Base-by-base conservation (phyloP, 1,140 invertebrate species). In the Glomeris maerens region DNA sequence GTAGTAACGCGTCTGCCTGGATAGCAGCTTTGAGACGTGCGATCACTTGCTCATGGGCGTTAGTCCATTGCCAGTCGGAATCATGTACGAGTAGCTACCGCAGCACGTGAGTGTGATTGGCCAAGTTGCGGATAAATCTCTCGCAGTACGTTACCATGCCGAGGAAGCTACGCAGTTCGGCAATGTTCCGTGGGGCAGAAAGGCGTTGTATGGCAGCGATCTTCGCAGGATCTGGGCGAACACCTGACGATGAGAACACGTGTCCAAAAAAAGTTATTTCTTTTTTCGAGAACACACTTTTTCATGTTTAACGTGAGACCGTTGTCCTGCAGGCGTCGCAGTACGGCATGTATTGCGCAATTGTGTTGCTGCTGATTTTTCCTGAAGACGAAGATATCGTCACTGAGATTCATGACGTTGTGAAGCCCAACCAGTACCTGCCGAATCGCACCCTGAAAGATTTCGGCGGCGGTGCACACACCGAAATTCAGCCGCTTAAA, bases 101-200 rank as follows among this genome's bases (percentile, higher is more conserved):
- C 10, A 66, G 22, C 2, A 61, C 63, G 5, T 42, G 48, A 2
- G 58, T 52, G 14, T 62, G 58, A 26, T 47, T 52, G 14, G 60
- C 53, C 61, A 66, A 46, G 58, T 58, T 2, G 52, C 54, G 21
- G 2, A 72, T 54, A 57, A 68, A 71, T 27, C 61, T 46, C 23
- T 61, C 39, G 52, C 69, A 70, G 57, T 65, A 73, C 1, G 61
- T 59, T 1, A 59, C 55, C 25, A 74, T 54, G 1, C 72, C 72
- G 1, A 73, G 36, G 53, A 76, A 73, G 25, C 58, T 22, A 38
- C 66, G 52, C 0, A 74, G 26, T 38, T 70, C 60, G 31, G 64
- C 62, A 2, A 59, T 47, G 50, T 52, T 64, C 40, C 47, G 59
- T 5, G 59, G 61, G 31, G 13, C 25, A 2, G 50, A 45, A 44